Evolutionary conservation across 2,888 invertebrate species (phyloP), one percentile per base, ranked within the genome.

Genomic region (Blastobasis adustella): DNA sequence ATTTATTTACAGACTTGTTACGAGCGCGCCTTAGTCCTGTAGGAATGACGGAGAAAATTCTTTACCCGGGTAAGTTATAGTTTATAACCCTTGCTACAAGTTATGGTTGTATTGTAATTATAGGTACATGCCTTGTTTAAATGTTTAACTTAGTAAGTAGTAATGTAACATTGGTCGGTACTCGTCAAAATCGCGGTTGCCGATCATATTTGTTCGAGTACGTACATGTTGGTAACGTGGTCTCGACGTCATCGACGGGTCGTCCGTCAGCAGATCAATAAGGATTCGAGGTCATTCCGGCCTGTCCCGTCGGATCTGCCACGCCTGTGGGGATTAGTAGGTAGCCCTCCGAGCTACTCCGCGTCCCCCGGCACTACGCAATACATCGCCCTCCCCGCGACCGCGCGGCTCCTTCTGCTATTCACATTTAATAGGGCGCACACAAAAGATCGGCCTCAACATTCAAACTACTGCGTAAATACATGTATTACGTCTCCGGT

Each of bases 31-130:
- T 72, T 82, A 87, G 87, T 84, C 66, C 85, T 79, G 85, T 87
- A 92, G 93, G 92, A 91, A 94, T 94, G 94, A 93, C 93, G 92
- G 93, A 94, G 90, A 93, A 93, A 90, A 91, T 93, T 85, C 92
- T 93, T 91, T 92, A 91, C 88, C 92, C 93, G 90, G 93, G 93
- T 92, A 91, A 92, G 91, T 93, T 90, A 8, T 42, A 1, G 1
- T 23, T 23, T 23, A 23, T 23, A 2, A 23, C 23, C 23, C 23
- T 23, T 23, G 23, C 23, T 23, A 23, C 3, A 23, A 23, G 23
- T 23, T 23, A 23, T 23, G 23, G 3, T n/a, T n/a, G n/a, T n/a
- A n/a, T n/a, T n/a, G n/a, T 23, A 23, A 23, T 23, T 23, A 23
- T 23, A 23, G 23, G 23, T 23, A 23, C 23, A 23, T 23, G 1